Evolutionary conservation across 2,113 vertebrate genomes (phyloP).

Genomic region (Pleuronectes platessa): DNA sequence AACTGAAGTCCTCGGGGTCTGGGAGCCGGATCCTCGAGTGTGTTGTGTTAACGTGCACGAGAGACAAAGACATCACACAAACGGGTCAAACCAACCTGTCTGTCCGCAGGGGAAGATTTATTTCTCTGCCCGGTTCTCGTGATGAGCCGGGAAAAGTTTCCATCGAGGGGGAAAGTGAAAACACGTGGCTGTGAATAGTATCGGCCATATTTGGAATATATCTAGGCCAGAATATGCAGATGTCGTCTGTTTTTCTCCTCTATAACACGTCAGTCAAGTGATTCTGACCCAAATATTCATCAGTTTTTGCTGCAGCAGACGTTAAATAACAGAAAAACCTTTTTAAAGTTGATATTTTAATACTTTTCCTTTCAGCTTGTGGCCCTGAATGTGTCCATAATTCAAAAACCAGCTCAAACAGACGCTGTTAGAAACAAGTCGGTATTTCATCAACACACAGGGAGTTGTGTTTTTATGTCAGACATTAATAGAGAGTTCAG

Average conservation of each 20-base stretch:
- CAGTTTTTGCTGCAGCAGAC: too few relatives aligned
- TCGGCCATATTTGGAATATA: conserved; percentile 3
- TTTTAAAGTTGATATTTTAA: too few relatives aligned
- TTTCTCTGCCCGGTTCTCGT: neutral
- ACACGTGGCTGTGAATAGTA: conserved; percentile 1
- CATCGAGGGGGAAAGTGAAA: conserved; percentile 24
- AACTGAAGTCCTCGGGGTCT: conserved; percentile 64
- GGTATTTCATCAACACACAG: conserved; percentile 6
- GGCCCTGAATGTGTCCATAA: too few relatives aligned
- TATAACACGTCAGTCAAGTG: neutral
- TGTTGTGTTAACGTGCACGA: neutral
- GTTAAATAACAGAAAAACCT: too few relatives aligned
- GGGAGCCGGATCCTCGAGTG: neutral
- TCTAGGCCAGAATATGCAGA: conserved; percentile 8
- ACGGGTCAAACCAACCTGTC: neutral
- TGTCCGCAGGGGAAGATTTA: conserved; percentile 16
- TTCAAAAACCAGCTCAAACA: neutral
- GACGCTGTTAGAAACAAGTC: neutral
- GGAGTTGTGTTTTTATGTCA: conserved; percentile 5
- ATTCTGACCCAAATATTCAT: neutral
- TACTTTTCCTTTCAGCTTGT: too few relatives aligned
- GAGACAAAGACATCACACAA: neutral
- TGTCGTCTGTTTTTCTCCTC: neutral
- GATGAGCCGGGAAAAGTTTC: conserved; percentile 10
- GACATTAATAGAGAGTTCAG: neutral